Base-by-base conservation (phyloP, 2,113 vertebrate genomes). In the Emydocephalus ijimae region DNA sequence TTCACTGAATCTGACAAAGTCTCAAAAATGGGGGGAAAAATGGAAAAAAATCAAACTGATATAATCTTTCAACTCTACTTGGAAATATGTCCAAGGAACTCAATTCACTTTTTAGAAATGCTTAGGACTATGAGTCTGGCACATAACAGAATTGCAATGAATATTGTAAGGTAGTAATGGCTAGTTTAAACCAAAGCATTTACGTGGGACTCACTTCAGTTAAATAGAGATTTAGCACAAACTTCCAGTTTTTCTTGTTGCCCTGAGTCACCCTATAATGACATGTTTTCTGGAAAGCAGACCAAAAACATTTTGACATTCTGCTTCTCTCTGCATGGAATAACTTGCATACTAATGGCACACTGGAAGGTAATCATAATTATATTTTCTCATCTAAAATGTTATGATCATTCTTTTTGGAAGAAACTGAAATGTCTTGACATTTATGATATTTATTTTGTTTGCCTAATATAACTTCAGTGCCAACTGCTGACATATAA, bases 241-340 rank as follows among this genome's bases (percentile, higher is more conserved):
- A 90, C 88, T 94, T 96, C 94, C 88, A 92, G 92, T 96, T 96
- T 96, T 95, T 91, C 94, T 88, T n/a, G 81, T 88, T 94, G 93
- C 61, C 92, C 93, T 96, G 95, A 95, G 94, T 97, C 95, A 96
- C 29, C 91, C 95, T 94, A 43, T 96, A 97, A 97, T 96, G 89
- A 96, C 94, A 95, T 89, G 95, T 95, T 97, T 94, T 89, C 57
- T 94, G 92, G 94, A 93, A 92, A 90, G 54, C 2, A 88, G 86
- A 93, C 69, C 74, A 64, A 90, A 94, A 90, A 92, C 94, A 55
- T 85, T 92, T 93, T 90, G 88, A 88, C 48, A 89, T 50, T 93
- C 93, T 93, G 92, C 74, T 94, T 96, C 94, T 96, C 15, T 88
- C 94, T 94, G 57, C 59, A 64, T 50, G 90, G 93, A 93, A 87